Conservation (phyloP, 2,888 invertebrate species). For the Crematogaster levior region DNA sequence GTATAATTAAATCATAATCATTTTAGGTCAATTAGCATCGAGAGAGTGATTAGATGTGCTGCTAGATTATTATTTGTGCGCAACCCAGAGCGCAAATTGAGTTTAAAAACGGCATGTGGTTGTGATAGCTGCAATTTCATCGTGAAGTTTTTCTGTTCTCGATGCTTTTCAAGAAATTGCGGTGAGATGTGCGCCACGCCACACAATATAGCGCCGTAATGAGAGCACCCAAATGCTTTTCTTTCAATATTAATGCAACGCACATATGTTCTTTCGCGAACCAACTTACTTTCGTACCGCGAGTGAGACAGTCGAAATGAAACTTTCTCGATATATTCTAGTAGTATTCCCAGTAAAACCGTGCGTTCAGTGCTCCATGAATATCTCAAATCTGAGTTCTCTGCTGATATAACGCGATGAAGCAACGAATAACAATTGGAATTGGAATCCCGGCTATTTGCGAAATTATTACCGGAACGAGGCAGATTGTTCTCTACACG, state of each 20-base stretch:
- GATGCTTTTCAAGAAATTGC: slow-evolving; percentile 48
- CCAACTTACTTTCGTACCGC: slow-evolving; percentile 1
- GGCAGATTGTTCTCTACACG: background rate
- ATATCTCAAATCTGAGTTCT: background rate
- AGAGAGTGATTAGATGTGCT: background rate
- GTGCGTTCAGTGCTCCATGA: background rate
- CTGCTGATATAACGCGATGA: background rate
- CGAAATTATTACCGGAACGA: background rate
- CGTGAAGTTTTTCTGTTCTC: background rate
- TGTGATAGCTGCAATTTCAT: slow-evolving; percentile 35
- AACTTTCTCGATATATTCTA: background rate
- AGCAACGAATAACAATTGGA: background rate
- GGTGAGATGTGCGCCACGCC: slow-evolving; percentile 2
- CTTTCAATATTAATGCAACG: slow-evolving; percentile 42
- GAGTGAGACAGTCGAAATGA: slow-evolving; percentile 7
- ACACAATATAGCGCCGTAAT: slow-evolving; percentile 5
- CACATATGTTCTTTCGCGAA: background rate
- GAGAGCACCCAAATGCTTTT: slow-evolving; percentile 32
- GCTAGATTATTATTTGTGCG: background rate
- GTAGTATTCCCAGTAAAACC: too few relatives aligned
- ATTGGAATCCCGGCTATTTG: background rate
- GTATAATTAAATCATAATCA: slow-evolving; percentile 12
- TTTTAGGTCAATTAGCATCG: background rate
- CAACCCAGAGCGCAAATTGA: background rate
- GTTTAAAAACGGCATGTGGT: slow-evolving; percentile 23